Percentiles rank a stretch among this genome's conserved stretches.
Evolutionary conservation across 1,140 invertebrate genomes (phyloP).

Genomic region (Araneus ventricosus): DNA sequence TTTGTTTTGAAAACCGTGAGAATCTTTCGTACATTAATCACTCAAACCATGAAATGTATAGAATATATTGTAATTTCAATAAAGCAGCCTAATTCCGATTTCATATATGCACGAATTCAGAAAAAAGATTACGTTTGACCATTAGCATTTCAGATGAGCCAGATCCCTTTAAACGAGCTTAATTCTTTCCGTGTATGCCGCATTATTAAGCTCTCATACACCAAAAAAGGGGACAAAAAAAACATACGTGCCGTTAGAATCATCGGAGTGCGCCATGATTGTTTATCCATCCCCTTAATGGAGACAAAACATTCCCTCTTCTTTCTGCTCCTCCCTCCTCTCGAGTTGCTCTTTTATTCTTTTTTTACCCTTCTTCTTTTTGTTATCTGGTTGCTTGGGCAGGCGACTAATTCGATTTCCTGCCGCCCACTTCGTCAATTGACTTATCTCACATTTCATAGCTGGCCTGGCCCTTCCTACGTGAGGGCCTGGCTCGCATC

Average conservation of each 20-base stretch:
- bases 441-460: slow-evolving; percentile 72
- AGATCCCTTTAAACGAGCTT: neutral
- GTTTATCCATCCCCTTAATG: slow-evolving; percentile 63
- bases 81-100: no score
- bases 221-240: neutral
- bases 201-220: neutral
- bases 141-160: neutral
- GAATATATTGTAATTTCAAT: no score
- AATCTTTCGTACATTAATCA: no score
- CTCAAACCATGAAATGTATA: no score
- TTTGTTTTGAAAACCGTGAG: no score
- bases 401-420: slow-evolving; percentile 69
- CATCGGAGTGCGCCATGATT: slow-evolving; percentile 24
- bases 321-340: neutral
- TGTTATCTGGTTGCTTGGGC: slow-evolving; percentile 42
- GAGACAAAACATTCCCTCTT: slow-evolving; percentile 66
- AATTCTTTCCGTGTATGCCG: neutral
- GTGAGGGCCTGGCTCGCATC: slow-evolving; percentile 62
- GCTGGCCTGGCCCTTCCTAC: slow-evolving; percentile 9
- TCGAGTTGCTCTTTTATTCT: slow-evolving; percentile 7
- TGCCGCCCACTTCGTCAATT: slow-evolving; percentile 69
- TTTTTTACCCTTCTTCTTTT: slow-evolving; percentile 17
- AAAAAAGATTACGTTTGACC: neutral
- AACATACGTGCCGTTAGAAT: neutral
- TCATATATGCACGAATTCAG: neutral